phyloP scores from a whole-genome alignment of 1,140 invertebrate genomes.

The Theocolax elegans region DNA sequence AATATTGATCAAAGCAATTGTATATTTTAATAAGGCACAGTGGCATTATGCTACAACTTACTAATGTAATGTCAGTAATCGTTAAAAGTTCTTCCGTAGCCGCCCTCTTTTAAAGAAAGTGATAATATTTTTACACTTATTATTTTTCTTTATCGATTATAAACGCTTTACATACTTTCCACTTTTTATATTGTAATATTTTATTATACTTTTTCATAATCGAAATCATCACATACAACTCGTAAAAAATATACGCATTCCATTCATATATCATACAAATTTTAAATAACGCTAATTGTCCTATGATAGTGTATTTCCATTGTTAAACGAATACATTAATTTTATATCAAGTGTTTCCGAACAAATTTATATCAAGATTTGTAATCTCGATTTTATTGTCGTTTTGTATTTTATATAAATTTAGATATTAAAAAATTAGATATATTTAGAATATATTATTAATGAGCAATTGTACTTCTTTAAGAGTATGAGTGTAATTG shows the following conservation, averaged over 20 bases:
- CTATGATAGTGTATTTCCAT: too few relatives aligned
- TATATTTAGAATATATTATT: conserved; percentile 6
- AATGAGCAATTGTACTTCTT: background rate
- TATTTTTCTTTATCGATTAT: background rate
- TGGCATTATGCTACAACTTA: conserved; percentile 10
- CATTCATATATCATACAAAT: too few relatives aligned
- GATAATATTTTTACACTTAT: background rate
- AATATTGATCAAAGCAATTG: background rate
- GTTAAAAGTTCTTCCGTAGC: conserved; percentile 8
- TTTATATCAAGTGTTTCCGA: too few relatives aligned
- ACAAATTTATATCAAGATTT: too few relatives aligned
- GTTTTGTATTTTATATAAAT: conserved; percentile 13
- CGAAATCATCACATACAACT: too few relatives aligned
- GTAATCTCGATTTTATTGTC: conserved; percentile 2
- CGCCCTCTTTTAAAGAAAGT: background rate
- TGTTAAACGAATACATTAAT: too few relatives aligned
- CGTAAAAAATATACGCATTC: too few relatives aligned
- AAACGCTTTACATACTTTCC: too few relatives aligned
- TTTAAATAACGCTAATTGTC: too few relatives aligned
- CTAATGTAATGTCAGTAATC: background rate
- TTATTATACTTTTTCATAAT: too few relatives aligned
- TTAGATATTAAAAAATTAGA: conserved; percentile 2
- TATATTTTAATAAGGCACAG: conserved; percentile 27
- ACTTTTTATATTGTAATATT: conserved; percentile 9
- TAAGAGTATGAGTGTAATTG: background rate